Percentiles rank a stretch among this genome's conserved stretches.
Conservation (phyloP, 2,888 invertebrate species). For the Drosophila glabriapex region DNA sequence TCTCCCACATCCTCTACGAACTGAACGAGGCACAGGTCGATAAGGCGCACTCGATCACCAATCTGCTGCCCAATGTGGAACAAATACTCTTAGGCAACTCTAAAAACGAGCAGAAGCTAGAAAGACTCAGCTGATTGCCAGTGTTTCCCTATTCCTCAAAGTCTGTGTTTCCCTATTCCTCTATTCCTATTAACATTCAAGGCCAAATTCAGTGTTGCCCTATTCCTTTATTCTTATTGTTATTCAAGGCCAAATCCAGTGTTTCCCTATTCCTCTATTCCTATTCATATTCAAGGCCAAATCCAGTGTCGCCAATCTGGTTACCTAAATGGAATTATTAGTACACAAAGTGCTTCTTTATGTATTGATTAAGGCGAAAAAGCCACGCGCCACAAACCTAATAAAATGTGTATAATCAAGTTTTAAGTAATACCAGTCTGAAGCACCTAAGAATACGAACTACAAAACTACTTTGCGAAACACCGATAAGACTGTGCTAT, state of each 20-base stretch:
- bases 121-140: not conserved
- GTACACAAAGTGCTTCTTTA: not conserved
- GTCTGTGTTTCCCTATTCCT: not conserved
- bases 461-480: not conserved
- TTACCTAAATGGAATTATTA: not conserved
- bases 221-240: not conserved
- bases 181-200: not conserved
- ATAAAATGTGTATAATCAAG: not conserved
- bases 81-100: conserved; percentile 27
- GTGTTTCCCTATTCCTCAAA: not conserved
- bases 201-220: not conserved
- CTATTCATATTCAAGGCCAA: not conserved
- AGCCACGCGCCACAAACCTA: not conserved
- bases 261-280: not conserved
- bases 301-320: not conserved
- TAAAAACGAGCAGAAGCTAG: not conserved
- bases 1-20: conserved; percentile 37
- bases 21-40: conserved; percentile 29
- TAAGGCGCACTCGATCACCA: not conserved
- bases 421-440: not conserved
- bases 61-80: not conserved
- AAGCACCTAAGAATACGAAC: not conserved
- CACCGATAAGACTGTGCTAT: not conserved
- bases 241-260: not conserved
- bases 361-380: not conserved